Evolutionary conservation across 2,797 vertebrate genomes (phyloP).

Genomic region (Oceanodroma leucorhoa): DNA sequence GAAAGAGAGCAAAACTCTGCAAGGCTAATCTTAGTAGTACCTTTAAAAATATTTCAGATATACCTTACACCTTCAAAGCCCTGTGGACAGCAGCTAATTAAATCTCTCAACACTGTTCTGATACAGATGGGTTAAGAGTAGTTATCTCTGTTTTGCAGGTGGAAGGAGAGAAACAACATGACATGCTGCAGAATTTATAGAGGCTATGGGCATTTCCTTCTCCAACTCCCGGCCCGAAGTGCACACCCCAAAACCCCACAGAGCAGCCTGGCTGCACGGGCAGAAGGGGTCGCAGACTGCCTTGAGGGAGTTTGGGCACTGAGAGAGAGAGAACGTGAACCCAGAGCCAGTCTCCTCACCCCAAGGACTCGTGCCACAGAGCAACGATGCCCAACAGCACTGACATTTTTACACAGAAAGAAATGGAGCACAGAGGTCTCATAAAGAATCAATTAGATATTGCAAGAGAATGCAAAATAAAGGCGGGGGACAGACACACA

Average conservation of each 20-base stretch:
- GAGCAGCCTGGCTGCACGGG: accelerated
- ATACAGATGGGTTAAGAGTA: neutral
- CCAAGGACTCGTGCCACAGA: neutral
- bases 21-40: neutral
- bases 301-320: neutral
- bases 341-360: neutral
- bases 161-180: neutral
- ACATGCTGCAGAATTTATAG: neutral
- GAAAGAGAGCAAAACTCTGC: neutral
- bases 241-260: neutral
- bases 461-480: neutral
- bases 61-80: conserved; percentile 3
- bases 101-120: neutral
- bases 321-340: neutral
- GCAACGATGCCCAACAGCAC: neutral
- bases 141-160: conserved; percentile 24
- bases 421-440: neutral
- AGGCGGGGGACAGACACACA: neutral
- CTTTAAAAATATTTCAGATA: neutral
- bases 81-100: neutral
- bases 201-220: neutral
- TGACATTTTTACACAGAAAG: neutral
- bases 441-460: conserved; percentile 34
- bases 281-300: neutral
- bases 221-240: neutral